Base-by-base conservation (phyloP, 2,888 invertebrate genomes). In the Himalopsyche japonica region DNA sequence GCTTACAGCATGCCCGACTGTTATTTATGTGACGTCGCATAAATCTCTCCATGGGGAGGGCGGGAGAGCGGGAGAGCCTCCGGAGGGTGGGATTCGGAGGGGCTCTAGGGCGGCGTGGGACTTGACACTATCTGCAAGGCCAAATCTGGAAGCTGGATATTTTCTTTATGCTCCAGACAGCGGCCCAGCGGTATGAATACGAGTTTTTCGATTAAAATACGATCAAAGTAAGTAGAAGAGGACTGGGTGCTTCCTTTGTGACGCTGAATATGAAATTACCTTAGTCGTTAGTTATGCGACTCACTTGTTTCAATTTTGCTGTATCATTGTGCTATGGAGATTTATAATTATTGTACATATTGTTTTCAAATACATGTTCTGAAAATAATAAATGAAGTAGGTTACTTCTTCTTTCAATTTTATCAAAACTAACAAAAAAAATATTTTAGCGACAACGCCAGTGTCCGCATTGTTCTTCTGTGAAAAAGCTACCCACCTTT, bases 11-110 rank as follows among this genome's bases (percentile, higher is more conserved):
- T 80, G 86, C 85, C 86, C 81, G 85, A 79, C 84, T 84, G 85
- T 85, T 83, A 85, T 87, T 87, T 87, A 87, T 87, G 87, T 85
- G 87, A 87, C 86, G 87, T 87, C 87, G 85, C 87, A 87, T 87
- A 87, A 87, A 87, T 87, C 86, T 86, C 85, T 81, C 76, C 20
- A 18, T 37, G 64, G 76, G 48, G 76, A 20, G 12, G n/a, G 78
- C 70, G 24, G 82, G 82, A 18, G 76, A 48, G 43, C 79, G 79
- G 81, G 70, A 49, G 30, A 27, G 79, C 80, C 43, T 18, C 78
- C 37, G 34, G 34, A 34, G 43, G 78, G 32, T n/a, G 47, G 24
- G 32, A 5, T 47, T 43, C 34, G 27, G 27, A 27, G 70, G 70
- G 70, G 70, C 30, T 70, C 27, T 70, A 70, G 70, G 43, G 43